phyloP scores from a whole-genome alignment of 2,113 vertebrate species.

The Solea solea region DNA sequence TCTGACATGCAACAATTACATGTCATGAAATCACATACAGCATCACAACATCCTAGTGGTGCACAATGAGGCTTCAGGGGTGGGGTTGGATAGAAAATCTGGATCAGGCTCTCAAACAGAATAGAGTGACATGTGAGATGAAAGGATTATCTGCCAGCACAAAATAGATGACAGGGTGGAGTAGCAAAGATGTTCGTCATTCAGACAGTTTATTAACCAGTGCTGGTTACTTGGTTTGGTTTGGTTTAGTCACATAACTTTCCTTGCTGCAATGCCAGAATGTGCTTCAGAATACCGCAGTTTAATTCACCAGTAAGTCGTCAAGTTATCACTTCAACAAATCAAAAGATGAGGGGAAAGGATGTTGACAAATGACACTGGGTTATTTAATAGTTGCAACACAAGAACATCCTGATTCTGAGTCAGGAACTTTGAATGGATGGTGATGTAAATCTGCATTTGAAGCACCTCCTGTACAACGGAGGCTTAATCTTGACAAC shows the following conservation, averaged over 20 bases:
- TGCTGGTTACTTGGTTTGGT: background rate
- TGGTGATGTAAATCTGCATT: background rate
- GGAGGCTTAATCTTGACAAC: background rate
- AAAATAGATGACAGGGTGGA: constrained; percentile 54
- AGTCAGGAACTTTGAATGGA: background rate
- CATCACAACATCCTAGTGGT: constrained; percentile 8
- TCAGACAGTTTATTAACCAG: background rate
- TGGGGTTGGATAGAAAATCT: constrained; percentile 21
- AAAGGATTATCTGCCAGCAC: constrained; percentile 44
- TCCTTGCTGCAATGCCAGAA: background rate
- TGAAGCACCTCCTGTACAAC: background rate
- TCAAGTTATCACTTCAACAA: too few species aligned
- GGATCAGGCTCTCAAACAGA: background rate
- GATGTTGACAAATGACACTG: background rate
- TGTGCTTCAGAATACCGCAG: background rate
- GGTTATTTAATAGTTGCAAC: background rate
- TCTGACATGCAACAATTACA: constrained; percentile 21
- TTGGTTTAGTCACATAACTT: background rate
- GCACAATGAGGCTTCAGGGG: constrained; percentile 32
- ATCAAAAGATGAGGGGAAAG: background rate
- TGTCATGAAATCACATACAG: constrained; percentile 35
- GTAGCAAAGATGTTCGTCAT: background rate
- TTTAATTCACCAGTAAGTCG: background rate
- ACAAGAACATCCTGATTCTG: background rate
- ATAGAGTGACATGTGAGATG: constrained; percentile 53